These are phyloP conservation scores for Dasypus novemcinctus DNA, from an alignment of 2,113 vertebrate genomes.

Conservation along the genomic window DNA sequence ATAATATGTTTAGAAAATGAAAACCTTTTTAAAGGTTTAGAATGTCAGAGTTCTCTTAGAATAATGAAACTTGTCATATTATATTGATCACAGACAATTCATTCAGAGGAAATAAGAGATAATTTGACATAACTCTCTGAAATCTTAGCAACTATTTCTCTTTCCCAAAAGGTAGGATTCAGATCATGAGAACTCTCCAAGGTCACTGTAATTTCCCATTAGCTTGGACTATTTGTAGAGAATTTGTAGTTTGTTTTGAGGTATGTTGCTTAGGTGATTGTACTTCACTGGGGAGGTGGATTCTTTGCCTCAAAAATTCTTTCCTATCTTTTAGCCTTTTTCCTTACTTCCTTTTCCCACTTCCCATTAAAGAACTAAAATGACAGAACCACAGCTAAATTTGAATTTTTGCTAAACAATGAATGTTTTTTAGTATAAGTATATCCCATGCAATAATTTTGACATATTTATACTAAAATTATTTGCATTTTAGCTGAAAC, in stretches of 20 bases:
- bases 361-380: neutral
- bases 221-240: neutral
- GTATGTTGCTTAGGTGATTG: neutral
- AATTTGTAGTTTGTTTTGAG: neutral
- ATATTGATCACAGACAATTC: constrained; percentile 31
- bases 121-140: constrained; percentile 28
- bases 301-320: neutral
- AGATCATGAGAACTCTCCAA: neutral
- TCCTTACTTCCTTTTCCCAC: neutral
- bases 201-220: neutral
- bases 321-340: neutral
- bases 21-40: constrained; percentile 37
- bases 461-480: neutral
- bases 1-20: constrained; percentile 7
- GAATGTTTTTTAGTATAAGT: neutral
- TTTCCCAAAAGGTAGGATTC: constrained; percentile 20
- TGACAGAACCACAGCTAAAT: neutral
- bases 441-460: neutral
- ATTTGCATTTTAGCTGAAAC: neutral
- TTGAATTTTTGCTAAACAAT: neutral
- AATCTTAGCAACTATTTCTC: constrained; percentile 37
- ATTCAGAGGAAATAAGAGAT: neutral
- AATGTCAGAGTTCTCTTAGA: constrained; percentile 40
- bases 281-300: neutral
- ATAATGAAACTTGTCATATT: constrained; percentile 20